Conservation (phyloP, 2,797 vertebrate species). For the Apogon talboti region DNA sequence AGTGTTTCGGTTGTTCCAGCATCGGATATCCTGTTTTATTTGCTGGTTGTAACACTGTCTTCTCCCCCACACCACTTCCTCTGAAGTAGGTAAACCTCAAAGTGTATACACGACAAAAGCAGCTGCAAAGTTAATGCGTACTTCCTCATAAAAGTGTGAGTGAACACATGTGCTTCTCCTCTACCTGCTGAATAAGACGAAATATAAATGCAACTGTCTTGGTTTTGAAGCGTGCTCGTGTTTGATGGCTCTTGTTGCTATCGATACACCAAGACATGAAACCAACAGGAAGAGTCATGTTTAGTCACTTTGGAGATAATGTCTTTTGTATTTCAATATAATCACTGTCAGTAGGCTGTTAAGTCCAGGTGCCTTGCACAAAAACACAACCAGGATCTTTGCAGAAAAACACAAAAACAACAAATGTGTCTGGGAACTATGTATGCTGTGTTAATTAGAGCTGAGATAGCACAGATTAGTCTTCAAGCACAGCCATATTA, state of each 20-base stretch:
- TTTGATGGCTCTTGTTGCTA: conserved; percentile 14
- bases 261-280: conserved; percentile 25
- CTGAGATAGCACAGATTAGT: conserved; percentile 77
- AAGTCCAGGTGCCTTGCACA: conserved; percentile 47
- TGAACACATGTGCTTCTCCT: conserved; percentile 48
- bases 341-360: conserved; percentile 34
- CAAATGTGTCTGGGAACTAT: conserved; percentile 73
- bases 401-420: conserved; percentile 54
- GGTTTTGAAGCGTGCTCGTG: conserved; percentile 11
- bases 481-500: conserved; percentile 78
- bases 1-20: conserved; percentile 71
- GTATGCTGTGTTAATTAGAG: conserved; percentile 75
- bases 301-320: conserved; percentile 24
- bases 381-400: conserved; percentile 66
- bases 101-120: conserved; percentile 49
- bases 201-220: conserved; percentile 27
- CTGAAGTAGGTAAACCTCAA: conserved; percentile 76
- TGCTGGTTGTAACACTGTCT: conserved; percentile 61
- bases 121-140: conserved; percentile 68
- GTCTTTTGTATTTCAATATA: conserved; percentile 29
- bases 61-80: conserved; percentile 82
- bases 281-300: conserved; percentile 19
- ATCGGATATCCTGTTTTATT: conserved; percentile 85
- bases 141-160: conserved; percentile 50
- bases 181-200: conserved; percentile 23